Percentiles rank a stretch among this genome's conserved stretches.
Evolutionary conservation across 2,888 invertebrate species (phyloP).

Genomic region (Andrena flavipes): DNA sequence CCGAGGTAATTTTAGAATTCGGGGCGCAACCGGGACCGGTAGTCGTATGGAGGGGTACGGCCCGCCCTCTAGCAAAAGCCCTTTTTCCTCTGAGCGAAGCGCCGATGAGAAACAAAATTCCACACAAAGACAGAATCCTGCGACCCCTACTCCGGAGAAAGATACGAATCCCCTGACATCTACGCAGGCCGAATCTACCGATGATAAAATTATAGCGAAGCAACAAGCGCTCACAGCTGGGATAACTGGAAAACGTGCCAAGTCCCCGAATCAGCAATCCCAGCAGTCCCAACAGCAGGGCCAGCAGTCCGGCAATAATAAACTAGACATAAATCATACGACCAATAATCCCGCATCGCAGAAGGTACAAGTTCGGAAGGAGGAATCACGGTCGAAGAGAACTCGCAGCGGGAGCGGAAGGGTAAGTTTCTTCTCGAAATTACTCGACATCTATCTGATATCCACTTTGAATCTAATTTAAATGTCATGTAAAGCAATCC

Average conservation of each 20-base stretch:
- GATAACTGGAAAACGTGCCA: conserved; percentile 86
- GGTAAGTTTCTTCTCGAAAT: conserved; percentile 55
- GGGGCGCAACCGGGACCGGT: conserved; percentile 82
- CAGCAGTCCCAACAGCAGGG: conserved; percentile 67
- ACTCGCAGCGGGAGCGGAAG: conserved; percentile 82
- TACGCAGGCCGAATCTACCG: conserved; percentile 80
- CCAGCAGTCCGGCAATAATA: conserved; percentile 72
- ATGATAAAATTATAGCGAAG: conserved; percentile 89
- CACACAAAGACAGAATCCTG: conserved; percentile 78
- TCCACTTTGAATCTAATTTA: neutral
- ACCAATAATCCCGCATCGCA: conserved; percentile 61
- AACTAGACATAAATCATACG: conserved; percentile 72
- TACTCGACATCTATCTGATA: neutral
- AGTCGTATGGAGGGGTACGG: conserved; percentile 91
- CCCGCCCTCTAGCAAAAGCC: conserved; percentile 92
- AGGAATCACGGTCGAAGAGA: conserved; percentile 79
- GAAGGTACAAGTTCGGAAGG: conserved; percentile 77
- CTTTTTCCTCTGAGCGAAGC: conserved; percentile 87
- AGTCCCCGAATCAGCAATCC: conserved; percentile 77
- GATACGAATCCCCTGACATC: conserved; percentile 76
- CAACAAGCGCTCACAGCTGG: conserved; percentile 89
- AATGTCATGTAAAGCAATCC: too few relatives aligned
- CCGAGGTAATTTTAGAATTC: conserved; percentile 86
- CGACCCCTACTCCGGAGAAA: conserved; percentile 80
- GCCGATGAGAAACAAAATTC: conserved; percentile 85